A percentile compares a stretch with the other conserved stretches of the same genome.
Conservation (phyloP, 2,797 vertebrate species). For the Hemitrygon akajei region DNA sequence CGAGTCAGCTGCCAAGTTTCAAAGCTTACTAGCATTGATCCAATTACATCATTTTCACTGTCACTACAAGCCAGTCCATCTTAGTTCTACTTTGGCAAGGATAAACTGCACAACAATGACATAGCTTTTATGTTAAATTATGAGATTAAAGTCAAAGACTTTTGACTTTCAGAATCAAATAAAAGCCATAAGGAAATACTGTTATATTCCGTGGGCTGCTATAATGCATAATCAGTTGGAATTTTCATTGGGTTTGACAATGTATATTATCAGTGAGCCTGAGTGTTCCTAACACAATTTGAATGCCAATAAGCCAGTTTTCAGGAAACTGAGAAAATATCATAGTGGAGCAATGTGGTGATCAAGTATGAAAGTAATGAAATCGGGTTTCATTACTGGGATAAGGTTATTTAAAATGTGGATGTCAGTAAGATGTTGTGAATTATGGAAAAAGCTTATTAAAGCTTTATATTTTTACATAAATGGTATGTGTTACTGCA, state of each 20-base stretch:
- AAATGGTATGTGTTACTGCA: too few relatives aligned
- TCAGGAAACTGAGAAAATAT: not conserved
- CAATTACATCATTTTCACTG: not conserved
- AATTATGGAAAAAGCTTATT: not conserved
- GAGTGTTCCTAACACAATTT: not conserved
- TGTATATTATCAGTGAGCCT: not conserved
- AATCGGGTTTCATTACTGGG: too few relatives aligned
- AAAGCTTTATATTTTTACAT: too few relatives aligned
- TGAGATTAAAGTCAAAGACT: not conserved
- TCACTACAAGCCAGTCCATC: not conserved
- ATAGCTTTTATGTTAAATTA: not conserved
- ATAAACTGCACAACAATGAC: not conserved
- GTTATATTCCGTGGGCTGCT: not conserved
- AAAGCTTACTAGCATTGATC: not conserved
- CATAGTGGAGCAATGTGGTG: not conserved
- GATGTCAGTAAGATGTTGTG: not conserved
- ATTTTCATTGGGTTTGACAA: slow-evolving; percentile 2
- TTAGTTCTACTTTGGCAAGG: not conserved
- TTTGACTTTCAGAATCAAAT: not conserved
- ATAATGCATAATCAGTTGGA: not conserved
- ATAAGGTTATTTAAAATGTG: not conserved
- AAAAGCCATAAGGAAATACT: not conserved
- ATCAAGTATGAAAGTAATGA: not conserved
- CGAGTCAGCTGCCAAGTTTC: not conserved
- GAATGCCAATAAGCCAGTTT: not conserved